phyloP scores from a whole-genome alignment of 1,140 invertebrate species.

The Caenorhabditis remanei region DNA sequence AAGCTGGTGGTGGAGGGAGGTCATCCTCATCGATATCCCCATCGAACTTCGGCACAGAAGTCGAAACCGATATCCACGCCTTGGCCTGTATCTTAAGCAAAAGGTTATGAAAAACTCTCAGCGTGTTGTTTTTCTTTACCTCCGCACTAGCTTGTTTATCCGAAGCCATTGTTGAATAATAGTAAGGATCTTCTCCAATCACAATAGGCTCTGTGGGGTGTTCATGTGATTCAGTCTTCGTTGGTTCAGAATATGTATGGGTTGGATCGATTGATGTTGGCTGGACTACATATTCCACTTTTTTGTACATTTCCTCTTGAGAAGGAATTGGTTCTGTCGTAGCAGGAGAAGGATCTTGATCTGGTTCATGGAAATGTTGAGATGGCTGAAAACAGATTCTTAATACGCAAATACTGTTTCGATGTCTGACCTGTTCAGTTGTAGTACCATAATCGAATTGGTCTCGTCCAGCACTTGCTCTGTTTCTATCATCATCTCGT shows the following conservation, averaged over 20 bases:
- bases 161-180: neutral
- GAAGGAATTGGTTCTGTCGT: neutral
- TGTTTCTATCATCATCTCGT: neutral
- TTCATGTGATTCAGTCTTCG: neutral
- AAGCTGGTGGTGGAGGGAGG: constrained; percentile 14
- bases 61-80: constrained; percentile 25
- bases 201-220: constrained; percentile 4
- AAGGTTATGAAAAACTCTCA: too few relatives aligned
- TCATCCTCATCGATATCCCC: constrained; percentile 47
- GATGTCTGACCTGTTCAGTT: neutral
- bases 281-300: constrained; percentile 22
- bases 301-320: constrained; percentile 32
- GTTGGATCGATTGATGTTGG: constrained; percentile 3
- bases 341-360: constrained; percentile 36
- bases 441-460: neutral
- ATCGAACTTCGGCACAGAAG: constrained; percentile 20
- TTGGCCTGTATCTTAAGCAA: constrained; percentile 15
- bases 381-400: neutral
- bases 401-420: neutral
- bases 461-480: neutral
- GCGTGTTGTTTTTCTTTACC: neutral
- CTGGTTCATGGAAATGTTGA: constrained; percentile 4
- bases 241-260: too few relatives aligned
- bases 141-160: constrained; percentile 4
- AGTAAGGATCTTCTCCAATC: constrained; percentile 14